phyloP scores from a whole-genome alignment of 2,113 vertebrate species.

The Murina feae region DNA sequence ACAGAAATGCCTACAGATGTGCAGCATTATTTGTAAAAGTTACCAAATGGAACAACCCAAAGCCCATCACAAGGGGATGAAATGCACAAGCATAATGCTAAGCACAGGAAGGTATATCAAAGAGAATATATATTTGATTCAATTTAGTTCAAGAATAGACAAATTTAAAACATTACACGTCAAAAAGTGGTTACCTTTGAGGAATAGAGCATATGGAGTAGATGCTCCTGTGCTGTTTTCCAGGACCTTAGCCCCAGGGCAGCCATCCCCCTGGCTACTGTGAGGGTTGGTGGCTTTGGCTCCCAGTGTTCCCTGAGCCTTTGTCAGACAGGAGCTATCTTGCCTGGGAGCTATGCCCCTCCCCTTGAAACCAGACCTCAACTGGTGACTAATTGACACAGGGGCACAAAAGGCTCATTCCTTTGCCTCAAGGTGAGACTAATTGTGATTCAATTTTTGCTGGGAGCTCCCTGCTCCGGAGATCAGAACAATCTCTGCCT shows the following conservation, averaged over 20 bases:
- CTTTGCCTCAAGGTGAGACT: not conserved
- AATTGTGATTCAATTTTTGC: not conserved
- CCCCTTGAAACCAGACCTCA: not conserved
- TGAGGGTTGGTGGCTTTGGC: not conserved
- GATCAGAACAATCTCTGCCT: not conserved
- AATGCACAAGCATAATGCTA: not conserved
- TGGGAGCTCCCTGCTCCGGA: not conserved
- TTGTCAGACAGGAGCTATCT: not conserved
- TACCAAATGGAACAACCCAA: not conserved
- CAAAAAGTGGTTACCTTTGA: no score
- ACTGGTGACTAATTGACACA: not conserved
- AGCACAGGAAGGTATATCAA: not conserved
- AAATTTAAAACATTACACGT: not conserved
- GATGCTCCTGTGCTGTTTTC: no score
- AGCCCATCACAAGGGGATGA: not conserved
- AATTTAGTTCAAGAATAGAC: not conserved
- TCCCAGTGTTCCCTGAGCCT: not conserved
- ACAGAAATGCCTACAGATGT: not conserved
- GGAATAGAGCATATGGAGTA: not conserved
- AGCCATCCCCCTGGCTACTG: not conserved
- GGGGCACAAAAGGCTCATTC: not conserved
- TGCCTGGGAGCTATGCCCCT: not conserved
- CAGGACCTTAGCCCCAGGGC: fast-evolving
- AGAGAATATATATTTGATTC: not conserved
- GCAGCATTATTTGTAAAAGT: not conserved